Evolutionary conservation across 2,797 vertebrate genomes (phyloP).

Genomic region (Dicrostonyx torquatus): DNA sequence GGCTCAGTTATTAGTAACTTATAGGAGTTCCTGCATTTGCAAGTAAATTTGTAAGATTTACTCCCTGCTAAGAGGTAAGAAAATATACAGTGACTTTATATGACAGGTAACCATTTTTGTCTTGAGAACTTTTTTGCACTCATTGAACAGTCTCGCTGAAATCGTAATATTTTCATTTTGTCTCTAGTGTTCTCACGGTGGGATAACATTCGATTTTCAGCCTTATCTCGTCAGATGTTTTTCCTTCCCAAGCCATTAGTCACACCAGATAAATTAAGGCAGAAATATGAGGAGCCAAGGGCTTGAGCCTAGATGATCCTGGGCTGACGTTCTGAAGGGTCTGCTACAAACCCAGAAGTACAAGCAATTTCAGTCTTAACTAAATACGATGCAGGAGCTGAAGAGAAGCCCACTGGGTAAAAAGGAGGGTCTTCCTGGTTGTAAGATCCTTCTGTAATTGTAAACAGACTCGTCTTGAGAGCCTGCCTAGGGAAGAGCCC

Average conservation of each 20-base stretch:
- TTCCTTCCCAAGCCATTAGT: not conserved
- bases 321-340: fast-evolving
- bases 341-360: not conserved
- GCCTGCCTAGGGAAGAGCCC: not conserved
- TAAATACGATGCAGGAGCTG: not conserved
- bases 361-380: not conserved
- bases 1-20: not conserved
- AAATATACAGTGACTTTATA: not conserved
- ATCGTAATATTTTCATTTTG: fast-evolving
- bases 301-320: not conserved
- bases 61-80: not conserved
- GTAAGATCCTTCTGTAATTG: not conserved
- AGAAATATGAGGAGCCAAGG: not conserved
- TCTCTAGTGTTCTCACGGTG: not conserved
- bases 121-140: not conserved
- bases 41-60: not conserved
- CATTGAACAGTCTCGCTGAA: not conserved
- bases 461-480: not conserved
- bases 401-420: not conserved
- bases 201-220: not conserved
- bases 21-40: not conserved
- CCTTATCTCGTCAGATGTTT: not conserved
- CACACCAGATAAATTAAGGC: not conserved
- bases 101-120: not conserved
- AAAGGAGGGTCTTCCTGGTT: not conserved